Conservation (phyloP, 2,888 invertebrate species). For the Malachius bipustulatus region DNA sequence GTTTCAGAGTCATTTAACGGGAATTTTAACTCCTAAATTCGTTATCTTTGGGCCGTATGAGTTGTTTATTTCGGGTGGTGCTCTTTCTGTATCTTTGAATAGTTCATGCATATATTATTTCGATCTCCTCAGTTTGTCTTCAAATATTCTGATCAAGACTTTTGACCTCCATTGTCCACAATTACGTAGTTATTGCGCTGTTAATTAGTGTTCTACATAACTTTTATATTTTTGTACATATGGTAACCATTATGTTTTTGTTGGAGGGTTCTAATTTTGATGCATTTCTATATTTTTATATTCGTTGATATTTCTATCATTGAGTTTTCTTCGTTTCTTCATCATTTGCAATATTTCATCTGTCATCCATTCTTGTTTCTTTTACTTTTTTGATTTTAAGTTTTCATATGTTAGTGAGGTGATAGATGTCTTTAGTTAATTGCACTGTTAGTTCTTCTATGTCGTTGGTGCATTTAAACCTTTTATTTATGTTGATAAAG, state of each 20-base stretch:
- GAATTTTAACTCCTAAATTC: no score
- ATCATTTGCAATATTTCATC: no score
- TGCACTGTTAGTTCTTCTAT: constrained; percentile 10
- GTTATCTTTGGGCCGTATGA: no score
- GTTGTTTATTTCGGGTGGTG: no score
- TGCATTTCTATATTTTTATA: constrained; percentile 8
- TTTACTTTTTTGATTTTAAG: constrained; percentile 5
- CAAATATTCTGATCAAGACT: no score
- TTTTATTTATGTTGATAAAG: no score
- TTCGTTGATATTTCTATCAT: constrained; percentile 4
- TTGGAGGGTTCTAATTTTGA: constrained; percentile 8
- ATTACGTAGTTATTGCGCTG: no score
- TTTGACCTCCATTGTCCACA: no score
- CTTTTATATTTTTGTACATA: constrained; percentile 9
- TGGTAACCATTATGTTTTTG: constrained; percentile 5
- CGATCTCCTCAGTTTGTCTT: no score
- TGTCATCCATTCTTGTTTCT: constrained; percentile 9
- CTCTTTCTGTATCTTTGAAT: no score
- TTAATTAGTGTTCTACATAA: no score
- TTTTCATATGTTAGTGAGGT: constrained; percentile 6
- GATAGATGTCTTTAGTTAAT: constrained; percentile 4
- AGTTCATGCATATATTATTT: constrained; percentile 7
- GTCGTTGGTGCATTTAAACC: background rate
- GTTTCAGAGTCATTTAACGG: no score
- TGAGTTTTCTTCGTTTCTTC: constrained; percentile 4